Percentiles rank a stretch among this genome's conserved stretches.
These are phyloP conservation scores for Uria aalge DNA, from an alignment of 2,113 vertebrate genomes.

Conservation along the genomic window DNA sequence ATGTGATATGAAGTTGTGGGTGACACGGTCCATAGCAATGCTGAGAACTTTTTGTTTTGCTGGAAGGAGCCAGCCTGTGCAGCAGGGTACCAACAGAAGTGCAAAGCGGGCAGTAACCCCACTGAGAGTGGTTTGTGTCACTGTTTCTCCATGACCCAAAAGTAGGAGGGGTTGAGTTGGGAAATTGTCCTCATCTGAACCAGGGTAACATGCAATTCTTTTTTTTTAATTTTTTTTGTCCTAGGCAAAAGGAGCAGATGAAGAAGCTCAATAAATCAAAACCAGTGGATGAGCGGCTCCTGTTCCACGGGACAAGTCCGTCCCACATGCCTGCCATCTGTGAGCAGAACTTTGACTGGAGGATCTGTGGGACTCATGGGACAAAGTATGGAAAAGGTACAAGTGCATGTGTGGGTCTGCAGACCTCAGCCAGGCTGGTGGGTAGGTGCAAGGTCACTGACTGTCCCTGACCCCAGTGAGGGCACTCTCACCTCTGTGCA, in stretches of 20 bases:
- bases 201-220: neutral
- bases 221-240: neutral
- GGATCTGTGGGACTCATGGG: conserved; percentile 85
- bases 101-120: neutral
- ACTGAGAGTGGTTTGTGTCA: neutral
- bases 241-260: conserved; percentile 91
- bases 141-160: neutral
- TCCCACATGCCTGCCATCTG: conserved; percentile 78
- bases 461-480: neutral
- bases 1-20: neutral
- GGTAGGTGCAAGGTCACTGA: neutral
- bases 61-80: conserved; percentile 16
- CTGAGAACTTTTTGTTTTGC: conserved; percentile 33
- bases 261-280: conserved; percentile 62
- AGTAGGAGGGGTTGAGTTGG: neutral
- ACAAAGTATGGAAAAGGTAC: conserved; percentile 89
- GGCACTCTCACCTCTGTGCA: neutral
- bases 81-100: neutral
- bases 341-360: conserved; percentile 90
- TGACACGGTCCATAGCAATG: neutral
- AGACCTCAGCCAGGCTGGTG: neutral
- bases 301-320: conserved; percentile 87
- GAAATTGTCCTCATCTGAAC: conserved; percentile 9
- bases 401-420: neutral
- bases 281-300: conserved; percentile 72